phyloP scores from a whole-genome alignment of 2,797 vertebrate genomes.

The Malurus splendens region DNA sequence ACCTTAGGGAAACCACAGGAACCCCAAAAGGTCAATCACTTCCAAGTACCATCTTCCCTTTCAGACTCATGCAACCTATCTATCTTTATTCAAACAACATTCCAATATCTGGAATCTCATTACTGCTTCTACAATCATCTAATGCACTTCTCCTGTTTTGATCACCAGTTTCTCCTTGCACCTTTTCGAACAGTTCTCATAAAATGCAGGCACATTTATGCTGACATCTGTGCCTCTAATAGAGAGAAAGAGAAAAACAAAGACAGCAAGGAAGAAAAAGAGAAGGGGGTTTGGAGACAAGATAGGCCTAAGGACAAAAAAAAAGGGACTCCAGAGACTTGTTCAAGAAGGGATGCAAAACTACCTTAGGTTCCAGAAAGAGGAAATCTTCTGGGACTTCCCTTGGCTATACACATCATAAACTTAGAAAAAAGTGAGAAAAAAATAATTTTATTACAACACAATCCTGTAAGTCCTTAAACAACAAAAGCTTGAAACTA shows the following conservation, averaged over 20 bases:
- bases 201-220: not conserved
- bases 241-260: not conserved
- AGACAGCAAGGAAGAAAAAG: not conserved
- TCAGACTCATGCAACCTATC: not conserved
- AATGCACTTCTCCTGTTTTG: not conserved
- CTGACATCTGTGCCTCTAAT: not conserved
- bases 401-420: not conserved
- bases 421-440: not conserved
- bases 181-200: not conserved
- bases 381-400: not conserved
- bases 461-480: not conserved
- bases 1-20: conserved; percentile 6
- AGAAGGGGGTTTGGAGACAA: not conserved
- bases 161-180: not conserved
- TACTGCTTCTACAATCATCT: not conserved
- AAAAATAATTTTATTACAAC: not conserved
- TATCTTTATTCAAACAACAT: not conserved
- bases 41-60: not conserved
- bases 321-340: not conserved
- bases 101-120: not conserved
- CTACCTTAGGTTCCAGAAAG: not conserved
- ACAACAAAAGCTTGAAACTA: not conserved
- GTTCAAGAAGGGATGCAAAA: not conserved
- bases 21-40: not conserved
- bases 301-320: not conserved